Evolutionary conservation across 2,113 vertebrate genomes (phyloP).

Genomic region (Vireo altiloquus): DNA sequence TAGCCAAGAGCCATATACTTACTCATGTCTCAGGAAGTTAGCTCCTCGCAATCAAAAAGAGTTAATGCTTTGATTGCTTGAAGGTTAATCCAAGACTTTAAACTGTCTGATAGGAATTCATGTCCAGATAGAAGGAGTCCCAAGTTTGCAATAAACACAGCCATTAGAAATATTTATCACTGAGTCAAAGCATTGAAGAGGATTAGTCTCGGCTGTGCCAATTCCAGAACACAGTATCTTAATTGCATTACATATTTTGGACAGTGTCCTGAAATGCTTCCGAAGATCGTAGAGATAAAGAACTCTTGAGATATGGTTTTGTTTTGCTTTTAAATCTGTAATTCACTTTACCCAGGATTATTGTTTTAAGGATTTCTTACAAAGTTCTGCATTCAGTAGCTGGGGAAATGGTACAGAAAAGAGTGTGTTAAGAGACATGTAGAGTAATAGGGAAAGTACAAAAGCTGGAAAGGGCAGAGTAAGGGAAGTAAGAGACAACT

Average conservation of each 20-base stretch:
- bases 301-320: neutral
- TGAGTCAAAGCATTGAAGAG: neutral
- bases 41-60: neutral
- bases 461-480: neutral
- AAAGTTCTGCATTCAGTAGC: neutral
- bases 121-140: neutral
- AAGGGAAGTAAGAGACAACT: neutral
- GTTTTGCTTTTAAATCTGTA: neutral
- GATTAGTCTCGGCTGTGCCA: neutral
- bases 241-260: neutral
- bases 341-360: neutral
- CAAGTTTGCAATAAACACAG: neutral
- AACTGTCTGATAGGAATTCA: neutral
- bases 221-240: neutral
- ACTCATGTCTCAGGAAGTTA: neutral
- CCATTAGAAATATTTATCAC: neutral
- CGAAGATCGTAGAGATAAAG: neutral
- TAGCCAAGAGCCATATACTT: neutral
- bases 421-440: neutral
- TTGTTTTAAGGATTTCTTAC: neutral
- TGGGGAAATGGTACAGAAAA: neutral
- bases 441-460: neutral
- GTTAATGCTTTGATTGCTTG: neutral
- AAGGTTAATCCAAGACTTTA: neutral
- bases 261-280: neutral